Base-by-base conservation (phyloP, 1,140 invertebrate genomes). In the Drosophila nigrodunni region DNA sequence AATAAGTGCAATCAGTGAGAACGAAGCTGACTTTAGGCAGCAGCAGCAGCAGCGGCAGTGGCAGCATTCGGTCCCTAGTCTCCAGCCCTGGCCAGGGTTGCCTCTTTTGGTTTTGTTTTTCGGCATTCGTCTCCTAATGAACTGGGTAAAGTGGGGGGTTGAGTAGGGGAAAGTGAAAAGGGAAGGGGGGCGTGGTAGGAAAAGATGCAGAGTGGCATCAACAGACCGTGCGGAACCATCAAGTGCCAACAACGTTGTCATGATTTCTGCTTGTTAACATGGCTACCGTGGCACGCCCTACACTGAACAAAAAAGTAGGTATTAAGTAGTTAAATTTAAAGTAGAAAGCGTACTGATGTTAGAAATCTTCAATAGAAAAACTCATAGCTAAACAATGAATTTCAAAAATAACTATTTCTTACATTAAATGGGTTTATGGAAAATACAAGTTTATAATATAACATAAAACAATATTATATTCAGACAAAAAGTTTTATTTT, bases 221-320 rank as follows among this genome's bases (percentile, higher is more conserved):
- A 30, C 34, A 59, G 67, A 46, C 64, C 44, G 43, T 60, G 18
- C 49, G 49, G 70, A 62, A 65, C 77, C 80, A 83, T 83, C 80
- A 89, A 89, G 85, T 89, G 85, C 67, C 74, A 83, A 88, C 85
- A 78, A 78, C 85, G 80, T 88, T 88, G 85, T 88, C 85, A 88
- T 88, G 85, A 88, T 88, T 88, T 88, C 85, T 68, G 85, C 80
- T 89, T 88, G 85, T 89, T 89, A 89, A 80, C 85, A 88, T 88
- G 83, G 77, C 82, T 87, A 88, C 82, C 83, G 73, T 79, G 75
- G 83, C 57, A 82, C 62, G 52, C 52, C 54, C 62, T 2, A 34
- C 50, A 7, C 44, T 39, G 41, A 55, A 3, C 3, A 30, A 30
- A 30, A 30, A 2, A 21, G 18, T 21, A 21, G 18, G 18, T 21